A percentile compares a stretch with the other conserved stretches of the same genome.
These are phyloP conservation scores for Ischnus inquisitorius DNA, from an alignment of 2,888 invertebrate species.

Conservation along the genomic window DNA sequence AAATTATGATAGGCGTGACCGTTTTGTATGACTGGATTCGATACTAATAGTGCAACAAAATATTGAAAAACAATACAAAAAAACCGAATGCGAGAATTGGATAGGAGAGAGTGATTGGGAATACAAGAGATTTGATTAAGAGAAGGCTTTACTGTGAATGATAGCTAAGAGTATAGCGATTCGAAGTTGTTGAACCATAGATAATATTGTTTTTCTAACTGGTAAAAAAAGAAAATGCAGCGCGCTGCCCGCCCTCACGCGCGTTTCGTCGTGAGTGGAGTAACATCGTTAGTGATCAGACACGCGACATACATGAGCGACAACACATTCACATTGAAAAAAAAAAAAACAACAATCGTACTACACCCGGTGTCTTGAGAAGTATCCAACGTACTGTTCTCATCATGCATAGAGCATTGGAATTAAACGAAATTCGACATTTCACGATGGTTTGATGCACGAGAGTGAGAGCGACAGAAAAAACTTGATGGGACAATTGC, in stretches of 20 bases:
- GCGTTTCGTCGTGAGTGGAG: constrained; percentile 39
- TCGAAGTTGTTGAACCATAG: constrained; percentile 64
- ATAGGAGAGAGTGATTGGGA: constrained; percentile 48
- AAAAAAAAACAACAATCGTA: constrained; percentile 31
- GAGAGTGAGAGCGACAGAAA: constrained; percentile 60
- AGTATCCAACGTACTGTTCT: constrained; percentile 50
- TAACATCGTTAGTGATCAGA: constrained; percentile 39
- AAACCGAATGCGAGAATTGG: constrained; percentile 27
- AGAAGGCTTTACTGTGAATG: constrained; percentile 44
- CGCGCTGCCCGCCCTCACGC: constrained; percentile 53
- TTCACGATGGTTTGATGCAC: constrained; percentile 69
- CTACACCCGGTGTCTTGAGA: constrained; percentile 38
- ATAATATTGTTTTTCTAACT: constrained; percentile 69
- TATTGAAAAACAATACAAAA: constrained; percentile 19
- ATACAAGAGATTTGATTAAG: constrained; percentile 57
- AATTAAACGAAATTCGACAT: constrained; percentile 38
- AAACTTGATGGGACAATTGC: constrained; percentile 41
- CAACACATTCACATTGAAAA: constrained; percentile 39
- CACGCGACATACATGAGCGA: constrained; percentile 32
- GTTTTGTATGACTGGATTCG: constrained; percentile 52
- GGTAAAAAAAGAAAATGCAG: constrained; percentile 25
- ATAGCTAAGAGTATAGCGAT: constrained; percentile 56
- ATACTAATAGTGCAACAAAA: constrained; percentile 39
- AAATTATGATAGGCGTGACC: constrained; percentile 47
- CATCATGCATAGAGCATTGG: constrained; percentile 20